Evolutionary conservation across 2,888 invertebrate species (phyloP).

Genomic region (Folsomia candida): DNA sequence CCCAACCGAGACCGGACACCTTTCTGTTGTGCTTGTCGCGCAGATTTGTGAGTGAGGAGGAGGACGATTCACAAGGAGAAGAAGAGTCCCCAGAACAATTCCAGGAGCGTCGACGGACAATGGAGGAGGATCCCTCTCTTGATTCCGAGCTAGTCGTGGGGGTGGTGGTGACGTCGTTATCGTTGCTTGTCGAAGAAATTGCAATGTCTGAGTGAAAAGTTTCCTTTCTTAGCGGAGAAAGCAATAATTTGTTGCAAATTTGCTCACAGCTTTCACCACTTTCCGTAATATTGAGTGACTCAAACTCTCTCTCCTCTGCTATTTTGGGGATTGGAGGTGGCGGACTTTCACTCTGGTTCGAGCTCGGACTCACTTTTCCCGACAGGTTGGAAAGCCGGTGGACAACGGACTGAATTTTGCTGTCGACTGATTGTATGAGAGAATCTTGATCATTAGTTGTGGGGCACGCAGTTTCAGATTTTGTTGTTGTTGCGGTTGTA

Average conservation of each 20-base stretch:
- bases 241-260: too few relatives aligned
- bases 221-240: not conserved
- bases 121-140: not conserved
- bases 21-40: conserved; percentile 23
- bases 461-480: not conserved
- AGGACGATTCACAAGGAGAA: conserved; percentile 44
- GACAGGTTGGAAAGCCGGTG: conserved; percentile 15
- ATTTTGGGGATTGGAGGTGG: not conserved
- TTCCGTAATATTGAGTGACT: conserved; percentile 6
- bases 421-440: conserved; percentile 13
- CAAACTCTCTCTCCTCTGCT: not conserved
- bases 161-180: too few relatives aligned
- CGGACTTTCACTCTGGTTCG: not conserved
- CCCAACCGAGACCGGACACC: conserved; percentile 26
- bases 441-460: conserved; percentile 18
- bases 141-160: not conserved
- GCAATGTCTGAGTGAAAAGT: not conserved
- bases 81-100: conserved; percentile 39
- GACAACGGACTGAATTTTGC: conserved; percentile 23
- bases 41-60: conserved; percentile 29
- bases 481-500: too few relatives aligned
- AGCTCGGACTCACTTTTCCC: not conserved
- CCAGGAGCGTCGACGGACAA: conserved; percentile 42
- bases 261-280: not conserved
- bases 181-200: too few relatives aligned